Conservation (phyloP, 2,797 vertebrate species). For the Sternotherus odoratus region DNA sequence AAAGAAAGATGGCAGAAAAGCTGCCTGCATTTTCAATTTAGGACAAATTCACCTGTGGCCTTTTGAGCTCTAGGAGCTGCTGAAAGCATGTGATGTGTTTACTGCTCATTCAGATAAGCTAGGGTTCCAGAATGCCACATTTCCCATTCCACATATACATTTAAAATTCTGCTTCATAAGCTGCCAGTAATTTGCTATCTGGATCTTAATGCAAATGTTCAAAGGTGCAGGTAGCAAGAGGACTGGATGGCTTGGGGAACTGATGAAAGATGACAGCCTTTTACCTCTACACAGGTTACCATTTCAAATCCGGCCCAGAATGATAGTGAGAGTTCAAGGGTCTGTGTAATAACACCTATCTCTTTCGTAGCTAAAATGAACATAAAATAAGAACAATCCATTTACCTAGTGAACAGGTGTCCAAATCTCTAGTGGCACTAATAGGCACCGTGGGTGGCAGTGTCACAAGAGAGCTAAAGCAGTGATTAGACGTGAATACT, state of each 20-base stretch:
- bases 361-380: background rate
- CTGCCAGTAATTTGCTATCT: conserved; percentile 6
- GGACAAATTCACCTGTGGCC: background rate
- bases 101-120: conserved; percentile 36
- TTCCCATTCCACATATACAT: conserved; percentile 13
- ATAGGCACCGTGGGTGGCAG: background rate
- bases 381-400: background rate
- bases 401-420: background rate
- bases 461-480: background rate
- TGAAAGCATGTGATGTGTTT: background rate
- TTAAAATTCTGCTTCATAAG: conserved; percentile 33
- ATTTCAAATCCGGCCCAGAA: background rate
- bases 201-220: conserved; percentile 49
- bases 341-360: fast-evolving
- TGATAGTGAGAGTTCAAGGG: fast-evolving
- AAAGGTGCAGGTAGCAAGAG: conserved; percentile 23
- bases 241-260: background rate
- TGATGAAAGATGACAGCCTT: conserved; percentile 21
- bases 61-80: background rate
- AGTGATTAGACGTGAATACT: background rate
- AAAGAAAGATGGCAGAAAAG: conserved; percentile 34
- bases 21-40: conserved; percentile 18
- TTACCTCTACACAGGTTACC: conserved; percentile 19
- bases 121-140: background rate
- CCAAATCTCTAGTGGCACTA: background rate